phyloP scores from a whole-genome alignment of 1,140 invertebrate species.

The Spodoptera frugiperda region DNA sequence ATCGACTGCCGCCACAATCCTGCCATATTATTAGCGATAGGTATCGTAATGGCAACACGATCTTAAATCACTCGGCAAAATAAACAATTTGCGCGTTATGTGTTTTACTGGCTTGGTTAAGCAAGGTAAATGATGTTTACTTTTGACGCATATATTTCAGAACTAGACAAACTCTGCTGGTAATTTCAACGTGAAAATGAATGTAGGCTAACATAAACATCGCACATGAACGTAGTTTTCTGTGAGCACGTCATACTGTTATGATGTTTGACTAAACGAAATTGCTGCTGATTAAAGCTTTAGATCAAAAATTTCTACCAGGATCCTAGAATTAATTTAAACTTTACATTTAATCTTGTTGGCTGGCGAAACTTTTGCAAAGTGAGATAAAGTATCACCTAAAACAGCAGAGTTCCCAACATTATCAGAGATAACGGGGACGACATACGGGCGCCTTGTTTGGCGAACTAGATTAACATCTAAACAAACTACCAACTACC shows the following conservation, averaged over 20 bases:
- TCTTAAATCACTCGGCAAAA: slow-evolving; percentile 46
- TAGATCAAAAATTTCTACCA: slow-evolving; percentile 57
- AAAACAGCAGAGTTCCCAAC: slow-evolving; percentile 73
- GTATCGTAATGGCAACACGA: slow-evolving; percentile 43
- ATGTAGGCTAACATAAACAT: not conserved
- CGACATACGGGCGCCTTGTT: slow-evolving; percentile 51
- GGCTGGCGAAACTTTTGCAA: slow-evolving; percentile 76
- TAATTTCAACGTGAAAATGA: not conserved
- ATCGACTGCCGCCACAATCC: slow-evolving; percentile 52
- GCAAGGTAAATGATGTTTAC: slow-evolving; percentile 23
- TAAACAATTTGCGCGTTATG: slow-evolving; percentile 32
- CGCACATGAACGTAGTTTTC: not conserved
- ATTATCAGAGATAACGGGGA: slow-evolving; percentile 70
- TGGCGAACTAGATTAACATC: slow-evolving; percentile 20
- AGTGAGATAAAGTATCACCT: slow-evolving; percentile 81
- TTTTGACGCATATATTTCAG: slow-evolving; percentile 22
- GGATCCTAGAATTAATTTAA: slow-evolving; percentile 82
- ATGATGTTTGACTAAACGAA: slow-evolving; percentile 57
- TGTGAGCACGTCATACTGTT: slow-evolving; percentile 3
- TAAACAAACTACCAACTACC: not conserved
- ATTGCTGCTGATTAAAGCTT: slow-evolving; percentile 62
- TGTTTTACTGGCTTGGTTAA: slow-evolving; percentile 21
- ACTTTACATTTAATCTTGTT: slow-evolving; percentile 84
- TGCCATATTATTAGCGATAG: slow-evolving; percentile 41
- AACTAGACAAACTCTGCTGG: not conserved